These are phyloP conservation scores for Catocala sponsa DNA, from an alignment of 2,888 invertebrate species.

Conservation along the genomic window DNA sequence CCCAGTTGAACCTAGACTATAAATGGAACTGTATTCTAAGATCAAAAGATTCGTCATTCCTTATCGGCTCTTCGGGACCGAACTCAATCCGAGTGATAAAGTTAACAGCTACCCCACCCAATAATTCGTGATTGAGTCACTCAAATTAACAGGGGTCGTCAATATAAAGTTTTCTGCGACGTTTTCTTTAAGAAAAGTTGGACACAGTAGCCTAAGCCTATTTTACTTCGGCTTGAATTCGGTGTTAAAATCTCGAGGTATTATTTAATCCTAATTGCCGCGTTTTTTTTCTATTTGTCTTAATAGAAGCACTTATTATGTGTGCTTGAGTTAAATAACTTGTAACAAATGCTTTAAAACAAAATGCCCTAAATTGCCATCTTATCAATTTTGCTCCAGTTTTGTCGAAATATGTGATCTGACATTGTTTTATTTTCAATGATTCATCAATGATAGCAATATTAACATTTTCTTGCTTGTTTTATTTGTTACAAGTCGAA, in stretches of 20 bases:
- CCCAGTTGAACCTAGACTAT: too few relatives aligned
- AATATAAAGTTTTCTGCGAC: constrained; percentile 16
- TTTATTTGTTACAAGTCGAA: too few relatives aligned
- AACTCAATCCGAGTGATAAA: constrained; percentile 9
- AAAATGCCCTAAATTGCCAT: too few relatives aligned
- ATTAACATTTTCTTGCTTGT: too few relatives aligned
- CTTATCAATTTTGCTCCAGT: too few relatives aligned
- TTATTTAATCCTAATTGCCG: constrained; percentile 35
- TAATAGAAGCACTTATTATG: background rate
- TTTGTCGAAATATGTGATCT: too few relatives aligned
- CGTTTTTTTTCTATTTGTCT: constrained; percentile 6
- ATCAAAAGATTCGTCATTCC: constrained; percentile 4
- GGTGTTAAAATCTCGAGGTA: constrained; percentile 28
- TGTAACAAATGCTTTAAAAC: too few relatives aligned
- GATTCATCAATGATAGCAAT: too few relatives aligned
- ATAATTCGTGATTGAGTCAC: constrained; percentile 26
- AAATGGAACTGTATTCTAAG: background rate
- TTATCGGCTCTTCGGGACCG: constrained; percentile 1
- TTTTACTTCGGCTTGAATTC: constrained; percentile 37
- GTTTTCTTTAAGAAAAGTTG: constrained; percentile 41
- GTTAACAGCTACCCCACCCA: constrained; percentile 12
- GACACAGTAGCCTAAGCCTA: constrained; percentile 31
- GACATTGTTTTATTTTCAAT: too few relatives aligned
- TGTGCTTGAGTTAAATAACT: too few relatives aligned
- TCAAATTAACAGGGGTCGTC: constrained; percentile 21